Evolutionary conservation across 2,888 invertebrate species (phyloP), one percentile per base, ranked within the genome.

Genomic region (Hypselothyrea guttata): DNA sequence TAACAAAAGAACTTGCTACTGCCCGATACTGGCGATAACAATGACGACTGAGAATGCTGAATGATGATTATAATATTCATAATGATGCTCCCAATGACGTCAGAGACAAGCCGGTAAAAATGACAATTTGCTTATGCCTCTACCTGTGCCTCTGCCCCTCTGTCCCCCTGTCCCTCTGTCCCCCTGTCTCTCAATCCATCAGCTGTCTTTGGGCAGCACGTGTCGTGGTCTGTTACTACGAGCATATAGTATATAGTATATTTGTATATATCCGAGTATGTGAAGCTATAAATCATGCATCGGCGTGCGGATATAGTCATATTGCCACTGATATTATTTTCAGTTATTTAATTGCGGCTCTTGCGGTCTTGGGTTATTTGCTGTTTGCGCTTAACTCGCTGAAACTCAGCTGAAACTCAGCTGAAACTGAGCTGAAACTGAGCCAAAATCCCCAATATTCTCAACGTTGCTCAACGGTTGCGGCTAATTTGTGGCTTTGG

Each of bases 261-360:
- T n/a, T n/a, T n/a, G n/a, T n/a, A n/a, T n/a, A n/a, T n/a, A n/a
- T n/a, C n/a, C n/a, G n/a, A n/a, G n/a, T n/a, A n/a, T n/a, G n/a
- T n/a, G n/a, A n/a, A n/a, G n/a, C 22, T 22, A 22, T 22, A 22
- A 22, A 22, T 22, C n/a, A 35, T 9, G 2, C 9, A 8, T 22
- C 18, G 9, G 7, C 18, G 4, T 11, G 7, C 18, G 4, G 4
- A 18, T 9, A 35, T 38, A 18, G 1, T 9, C 16, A 22, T 56
- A 49, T 37, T 18, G 37, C 16, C 16, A 15, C 9, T 15, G 44
- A 49, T 57, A 15, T 47, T 28, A 44, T 66, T 55, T n/a, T 54
- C 54, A 65, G 60, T 46, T 48, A 66, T 65, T 60, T 48, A 55
- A 66, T 65, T 65, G 65, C 51, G 54, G 59, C 31, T 58, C 31